A percentile compares a stretch with the other conserved stretches of the same genome.
Evolutionary conservation across 2,797 vertebrate genomes (phyloP).

Genomic region (Anguilla pacifica): DNA sequence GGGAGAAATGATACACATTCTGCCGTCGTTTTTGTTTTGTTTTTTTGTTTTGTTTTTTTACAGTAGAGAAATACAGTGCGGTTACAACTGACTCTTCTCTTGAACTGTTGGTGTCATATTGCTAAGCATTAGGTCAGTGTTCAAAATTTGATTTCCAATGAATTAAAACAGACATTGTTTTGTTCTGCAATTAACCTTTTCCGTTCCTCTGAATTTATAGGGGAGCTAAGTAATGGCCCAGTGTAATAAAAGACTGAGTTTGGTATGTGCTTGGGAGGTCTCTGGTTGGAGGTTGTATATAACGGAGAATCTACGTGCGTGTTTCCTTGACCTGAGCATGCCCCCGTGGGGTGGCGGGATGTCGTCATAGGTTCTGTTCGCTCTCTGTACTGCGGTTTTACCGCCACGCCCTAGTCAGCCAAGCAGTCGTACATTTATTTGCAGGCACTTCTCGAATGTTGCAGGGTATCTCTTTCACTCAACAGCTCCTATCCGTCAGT

Average conservation of each 20-base stretch:
- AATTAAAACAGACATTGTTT: not conserved
- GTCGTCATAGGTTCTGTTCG: slow-evolving; percentile 46
- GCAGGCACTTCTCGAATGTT: slow-evolving; percentile 30
- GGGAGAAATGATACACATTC: not conserved
- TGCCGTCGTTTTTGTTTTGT: not conserved
- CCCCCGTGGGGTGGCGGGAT: slow-evolving; percentile 47
- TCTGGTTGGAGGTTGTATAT: not conserved
- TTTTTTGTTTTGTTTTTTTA: not conserved
- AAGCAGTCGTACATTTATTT: slow-evolving; percentile 42
- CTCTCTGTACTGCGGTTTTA: slow-evolving; percentile 41
- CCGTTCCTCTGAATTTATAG: not conserved
- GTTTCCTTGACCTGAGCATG: slow-evolving; percentile 34
- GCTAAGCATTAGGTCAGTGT: not conserved
- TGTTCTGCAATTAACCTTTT: not conserved
- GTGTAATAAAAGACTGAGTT: not conserved
- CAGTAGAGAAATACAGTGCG: not conserved
- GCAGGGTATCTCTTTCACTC: slow-evolving; percentile 38
- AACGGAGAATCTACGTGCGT: not conserved
- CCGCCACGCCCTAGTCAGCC: slow-evolving; percentile 39
- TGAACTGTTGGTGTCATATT: not conserved
- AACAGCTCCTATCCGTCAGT: slow-evolving; percentile 42
- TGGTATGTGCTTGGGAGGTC: not conserved
- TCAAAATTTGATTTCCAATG: not conserved
- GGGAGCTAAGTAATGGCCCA: not conserved
- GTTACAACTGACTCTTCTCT: not conserved